Evolutionary conservation across 2,113 vertebrate genomes (phyloP), one percentile per base, ranked within the genome.

Genomic region (Proteles cristata): DNA sequence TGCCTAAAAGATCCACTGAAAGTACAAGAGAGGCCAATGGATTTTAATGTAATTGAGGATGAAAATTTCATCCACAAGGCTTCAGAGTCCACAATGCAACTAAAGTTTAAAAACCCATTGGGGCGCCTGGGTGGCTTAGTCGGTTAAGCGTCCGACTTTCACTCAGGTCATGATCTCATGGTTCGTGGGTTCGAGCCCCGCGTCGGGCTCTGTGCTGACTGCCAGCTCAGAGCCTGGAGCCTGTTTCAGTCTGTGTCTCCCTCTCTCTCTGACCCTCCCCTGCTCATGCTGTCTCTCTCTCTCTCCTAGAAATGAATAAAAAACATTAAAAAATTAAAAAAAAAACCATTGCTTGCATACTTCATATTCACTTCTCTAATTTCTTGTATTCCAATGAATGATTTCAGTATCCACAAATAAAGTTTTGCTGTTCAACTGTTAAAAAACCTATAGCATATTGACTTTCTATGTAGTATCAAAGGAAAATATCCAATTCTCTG

Each of bases 321-420:
- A n/a, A n/a, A n/a, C n/a, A n/a, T n/a, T n/a, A n/a, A n/a, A n/a
- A n/a, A n/a, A n/a, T n/a, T n/a, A n/a, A n/a, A n/a, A n/a, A 71
- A 6, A 88, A 92, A 91, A n/a, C 0, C 11, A 83, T 76, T 73
- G 26, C 19, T 79, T 73, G 35, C 71, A 81, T 66, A 71, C n/a
- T 90, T 96, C 48, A 39, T 94, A 89, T 83, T 94, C 93, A 90
- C 55, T 85, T 92, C 45, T 93, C 66, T 84, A 88, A 77, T 97
- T 97, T 94, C 86, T 74, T 88, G 85, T 55, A 92, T 76, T 58
- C 28, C 35, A 88, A 39, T 25, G n/a, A 95, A 81, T 93, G 43
- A 87, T 89, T 97, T 93, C 35, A 80, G 58, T 69, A 94, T 43
- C 10, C 58, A 90, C 31, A 90, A 96, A 92, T 84, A 74, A 96